Evolutionary conservation across 2,888 invertebrate species (phyloP).

Genomic region (Aquatica leii): DNA sequence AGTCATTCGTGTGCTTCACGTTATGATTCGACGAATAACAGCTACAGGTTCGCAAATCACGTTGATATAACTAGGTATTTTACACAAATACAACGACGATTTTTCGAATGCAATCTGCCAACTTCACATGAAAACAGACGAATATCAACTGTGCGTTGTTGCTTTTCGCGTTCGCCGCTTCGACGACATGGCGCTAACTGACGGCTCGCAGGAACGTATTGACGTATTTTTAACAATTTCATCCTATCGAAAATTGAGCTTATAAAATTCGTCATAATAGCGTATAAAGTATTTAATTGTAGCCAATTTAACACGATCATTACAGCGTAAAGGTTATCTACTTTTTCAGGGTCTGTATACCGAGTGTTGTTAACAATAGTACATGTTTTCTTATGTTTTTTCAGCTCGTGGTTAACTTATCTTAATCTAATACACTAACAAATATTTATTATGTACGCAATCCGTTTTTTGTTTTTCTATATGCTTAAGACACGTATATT

Average conservation of each 20-base stretch:
- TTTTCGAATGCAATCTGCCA: conserved; percentile 51
- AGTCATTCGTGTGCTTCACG: conserved; percentile 50
- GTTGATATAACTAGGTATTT: conserved; percentile 44
- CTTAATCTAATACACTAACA: too few species aligned
- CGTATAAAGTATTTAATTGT: too few species aligned
- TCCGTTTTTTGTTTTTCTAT: too few species aligned
- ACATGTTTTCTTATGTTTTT: too few species aligned
- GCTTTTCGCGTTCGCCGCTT: conserved; percentile 18
- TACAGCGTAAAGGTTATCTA: too few species aligned
- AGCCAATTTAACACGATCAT: too few species aligned
- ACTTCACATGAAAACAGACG: conserved; percentile 34
- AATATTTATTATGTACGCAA: too few species aligned
- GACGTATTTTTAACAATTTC: not conserved
- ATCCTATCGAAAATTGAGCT: not conserved
- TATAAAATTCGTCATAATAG: not conserved
- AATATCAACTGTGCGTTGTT: conserved; percentile 36
- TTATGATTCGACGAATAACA: conserved; percentile 42
- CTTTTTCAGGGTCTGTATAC: too few species aligned
- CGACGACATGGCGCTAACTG: conserved; percentile 26
- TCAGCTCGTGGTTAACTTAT: too few species aligned
- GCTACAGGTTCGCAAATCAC: conserved; percentile 49
- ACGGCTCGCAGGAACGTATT: conserved; percentile 22
- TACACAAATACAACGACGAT: conserved; percentile 49
- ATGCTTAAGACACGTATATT: too few species aligned
- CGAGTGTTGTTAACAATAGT: too few species aligned